phyloP scores from a whole-genome alignment of 1,140 invertebrate genomes.

The Drosophila parabipectinata region DNA sequence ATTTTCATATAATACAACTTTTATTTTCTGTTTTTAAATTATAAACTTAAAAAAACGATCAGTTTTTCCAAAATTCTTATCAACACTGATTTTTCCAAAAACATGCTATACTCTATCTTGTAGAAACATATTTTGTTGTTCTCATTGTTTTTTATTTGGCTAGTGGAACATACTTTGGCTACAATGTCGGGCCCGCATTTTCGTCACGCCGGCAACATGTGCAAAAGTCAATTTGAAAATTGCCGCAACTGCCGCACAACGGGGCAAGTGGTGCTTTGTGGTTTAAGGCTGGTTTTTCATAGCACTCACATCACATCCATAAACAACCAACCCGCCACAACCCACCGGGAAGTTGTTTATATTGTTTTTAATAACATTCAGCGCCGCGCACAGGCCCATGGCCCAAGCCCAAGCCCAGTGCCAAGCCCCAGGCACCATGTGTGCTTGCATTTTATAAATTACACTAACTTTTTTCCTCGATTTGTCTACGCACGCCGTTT shows the following conservation, averaged over 20 bases:
- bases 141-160: slow-evolving; percentile 37
- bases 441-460: slow-evolving; percentile 70
- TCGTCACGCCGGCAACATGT: slow-evolving; percentile 74
- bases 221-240: slow-evolving; percentile 82
- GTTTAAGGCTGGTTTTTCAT: slow-evolving; percentile 59
- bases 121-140: slow-evolving; percentile 35
- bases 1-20: not conserved
- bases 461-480: slow-evolving; percentile 46
- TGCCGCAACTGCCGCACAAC: slow-evolving; percentile 57
- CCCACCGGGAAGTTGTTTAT: slow-evolving; percentile 70
- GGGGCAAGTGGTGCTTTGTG: slow-evolving; percentile 69
- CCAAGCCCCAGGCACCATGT: slow-evolving; percentile 51
- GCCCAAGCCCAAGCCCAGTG: not conserved
- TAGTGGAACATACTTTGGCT: slow-evolving; percentile 37
- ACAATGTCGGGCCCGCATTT: slow-evolving; percentile 69
- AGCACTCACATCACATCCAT: slow-evolving; percentile 39
- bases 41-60: not conserved
- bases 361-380: slow-evolving; percentile 81
- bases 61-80: not conserved
- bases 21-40: not conserved
- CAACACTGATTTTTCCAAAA: slow-evolving; percentile 18
- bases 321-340: slow-evolving; percentile 52
- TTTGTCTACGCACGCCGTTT: slow-evolving; percentile 43
- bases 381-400: slow-evolving; percentile 28
- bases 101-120: not conserved